phyloP scores from a whole-genome alignment of 2,113 vertebrate genomes.

The Barbus barbus region DNA sequence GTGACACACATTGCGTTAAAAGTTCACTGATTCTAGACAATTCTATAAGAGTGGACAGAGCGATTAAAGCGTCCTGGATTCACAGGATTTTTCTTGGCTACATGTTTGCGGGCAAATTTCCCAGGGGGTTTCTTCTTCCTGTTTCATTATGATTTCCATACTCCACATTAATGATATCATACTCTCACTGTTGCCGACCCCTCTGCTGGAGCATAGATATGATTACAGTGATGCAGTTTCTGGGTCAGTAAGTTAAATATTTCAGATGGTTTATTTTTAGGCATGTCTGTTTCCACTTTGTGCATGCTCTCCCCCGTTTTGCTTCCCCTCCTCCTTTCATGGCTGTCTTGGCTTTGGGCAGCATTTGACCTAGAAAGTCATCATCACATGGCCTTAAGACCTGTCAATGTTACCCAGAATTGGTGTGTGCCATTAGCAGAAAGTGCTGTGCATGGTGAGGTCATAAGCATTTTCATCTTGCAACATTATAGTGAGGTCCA shows the following conservation, averaged over 20 bases:
- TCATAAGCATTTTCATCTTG: too few species aligned
- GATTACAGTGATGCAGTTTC: constrained; percentile 72
- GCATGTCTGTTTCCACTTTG: constrained; percentile 73
- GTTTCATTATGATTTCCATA: constrained; percentile 53
- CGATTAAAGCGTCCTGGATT: not conserved
- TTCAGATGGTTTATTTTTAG: constrained; percentile 81
- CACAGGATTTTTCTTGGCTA: not conserved
- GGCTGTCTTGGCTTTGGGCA: constrained; percentile 68
- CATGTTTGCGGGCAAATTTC: not conserved
- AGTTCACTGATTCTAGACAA: constrained; percentile 15
- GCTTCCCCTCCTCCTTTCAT: constrained; percentile 29
- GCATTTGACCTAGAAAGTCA: constrained; percentile 79
- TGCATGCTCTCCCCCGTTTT: constrained; percentile 51
- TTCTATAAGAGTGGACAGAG: constrained; percentile 8
- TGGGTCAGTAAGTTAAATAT: constrained; percentile 82
- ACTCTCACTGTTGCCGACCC: constrained; percentile 45
- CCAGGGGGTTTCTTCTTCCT: constrained; percentile 26
- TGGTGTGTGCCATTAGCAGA: constrained; percentile 4
- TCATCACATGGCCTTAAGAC: constrained; percentile 62
- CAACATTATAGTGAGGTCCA: not conserved
- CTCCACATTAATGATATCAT: constrained; percentile 70
- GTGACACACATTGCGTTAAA: constrained; percentile 13
- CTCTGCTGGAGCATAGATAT: constrained; percentile 68
- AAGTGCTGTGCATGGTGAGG: not conserved
- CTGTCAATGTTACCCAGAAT: constrained; percentile 60